Evolutionary conservation across 2,113 vertebrate genomes (phyloP).

Genomic region (Chlorocebus sabaeus): DNA sequence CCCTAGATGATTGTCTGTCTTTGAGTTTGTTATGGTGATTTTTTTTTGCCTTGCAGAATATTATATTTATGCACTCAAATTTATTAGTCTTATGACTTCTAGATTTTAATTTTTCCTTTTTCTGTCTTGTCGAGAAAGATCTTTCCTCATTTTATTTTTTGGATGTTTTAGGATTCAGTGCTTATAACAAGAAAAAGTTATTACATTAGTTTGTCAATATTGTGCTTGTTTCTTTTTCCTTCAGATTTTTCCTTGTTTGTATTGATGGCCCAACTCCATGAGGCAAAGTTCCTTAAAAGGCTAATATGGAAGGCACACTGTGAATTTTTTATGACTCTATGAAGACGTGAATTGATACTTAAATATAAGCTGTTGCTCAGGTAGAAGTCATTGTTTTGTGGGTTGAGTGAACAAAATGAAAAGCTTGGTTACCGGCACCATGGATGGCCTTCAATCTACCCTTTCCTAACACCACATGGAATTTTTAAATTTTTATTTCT

Average conservation of each 20-base stretch:
- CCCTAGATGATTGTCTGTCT: background rate
- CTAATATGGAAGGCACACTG: background rate
- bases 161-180: background rate
- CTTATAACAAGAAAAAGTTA: background rate
- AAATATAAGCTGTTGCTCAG: background rate
- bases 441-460: rapidly evolving
- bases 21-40: background rate
- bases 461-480: background rate
- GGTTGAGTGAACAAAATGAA: background rate
- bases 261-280: background rate
- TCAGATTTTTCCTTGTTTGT: background rate
- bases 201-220: background rate
- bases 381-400: background rate
- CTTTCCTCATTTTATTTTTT: background rate
- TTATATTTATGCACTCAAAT: background rate
- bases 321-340: background rate
- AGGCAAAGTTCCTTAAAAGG: background rate
- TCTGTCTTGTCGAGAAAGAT: background rate
- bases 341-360: background rate
- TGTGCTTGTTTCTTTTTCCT: background rate
- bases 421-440: rapidly evolving
- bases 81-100: background rate
- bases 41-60: background rate
- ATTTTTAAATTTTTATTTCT: background rate
- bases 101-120: background rate